Conservation (phyloP, 2,888 invertebrate genomes). For the Rhabditoides inermis region DNA sequence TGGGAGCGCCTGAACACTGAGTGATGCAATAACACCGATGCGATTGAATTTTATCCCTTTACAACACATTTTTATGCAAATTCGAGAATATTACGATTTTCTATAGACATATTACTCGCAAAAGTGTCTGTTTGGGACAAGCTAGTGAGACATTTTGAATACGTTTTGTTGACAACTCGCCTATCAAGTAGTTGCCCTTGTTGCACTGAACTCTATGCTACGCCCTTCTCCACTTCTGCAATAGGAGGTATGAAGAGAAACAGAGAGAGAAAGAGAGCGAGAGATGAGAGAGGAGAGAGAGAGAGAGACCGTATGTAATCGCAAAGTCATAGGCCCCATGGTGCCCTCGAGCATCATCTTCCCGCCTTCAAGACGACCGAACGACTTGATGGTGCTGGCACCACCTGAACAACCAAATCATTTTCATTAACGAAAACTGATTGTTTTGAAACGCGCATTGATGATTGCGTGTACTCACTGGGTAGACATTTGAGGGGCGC, state of each 20-base stretch:
- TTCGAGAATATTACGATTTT: not conserved
- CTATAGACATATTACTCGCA: not conserved
- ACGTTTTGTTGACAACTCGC: slow-evolving; percentile 19
- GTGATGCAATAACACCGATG: too few relatives aligned
- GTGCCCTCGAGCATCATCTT: slow-evolving; percentile 53
- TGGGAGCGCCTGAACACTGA: slow-evolving; percentile 50
- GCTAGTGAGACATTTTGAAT: not conserved
- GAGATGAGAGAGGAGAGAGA: too few relatives aligned
- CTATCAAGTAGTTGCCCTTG: slow-evolving; percentile 51
- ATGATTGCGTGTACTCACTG: slow-evolving; percentile 11
- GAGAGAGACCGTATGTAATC: slow-evolving; percentile 51
- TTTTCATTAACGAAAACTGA: not conserved
- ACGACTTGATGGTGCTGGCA: slow-evolving; percentile 49
- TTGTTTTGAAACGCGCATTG: not conserved
- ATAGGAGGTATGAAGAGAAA: too few relatives aligned
- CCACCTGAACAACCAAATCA: slow-evolving; percentile 27
- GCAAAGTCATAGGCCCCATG: slow-evolving; percentile 56
- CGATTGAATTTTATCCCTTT: too few relatives aligned
- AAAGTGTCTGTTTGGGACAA: not conserved
- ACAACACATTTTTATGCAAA: not conserved
- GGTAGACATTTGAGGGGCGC: slow-evolving; percentile 44
- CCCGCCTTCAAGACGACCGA: slow-evolving; percentile 52
- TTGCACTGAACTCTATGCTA: slow-evolving; percentile 51
- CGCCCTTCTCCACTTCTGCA: slow-evolving; percentile 44
- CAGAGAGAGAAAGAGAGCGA: too few relatives aligned